Conservation (phyloP, 2,113 vertebrate genomes). For the Centropristis striata region DNA sequence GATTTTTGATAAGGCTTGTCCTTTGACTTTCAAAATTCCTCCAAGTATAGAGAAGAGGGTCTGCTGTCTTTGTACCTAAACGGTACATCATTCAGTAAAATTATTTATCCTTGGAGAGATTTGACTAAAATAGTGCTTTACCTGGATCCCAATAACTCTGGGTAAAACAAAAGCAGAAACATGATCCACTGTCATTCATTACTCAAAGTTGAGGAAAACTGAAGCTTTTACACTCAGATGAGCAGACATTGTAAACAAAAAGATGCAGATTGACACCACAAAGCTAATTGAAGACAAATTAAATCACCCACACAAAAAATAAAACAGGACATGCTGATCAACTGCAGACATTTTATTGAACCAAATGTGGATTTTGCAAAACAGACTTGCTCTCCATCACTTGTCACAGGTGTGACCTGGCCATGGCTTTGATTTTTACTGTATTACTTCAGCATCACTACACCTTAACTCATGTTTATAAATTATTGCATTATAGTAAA, state of each 20-base stretch:
- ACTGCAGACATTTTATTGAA: constrained; percentile 70
- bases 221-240: background rate
- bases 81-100: too few species aligned
- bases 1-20: too few species aligned
- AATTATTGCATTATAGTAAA: constrained; percentile 65
- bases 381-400: constrained; percentile 31
- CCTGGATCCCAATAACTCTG: too few species aligned
- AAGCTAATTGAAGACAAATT: too few species aligned
- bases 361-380: constrained; percentile 54
- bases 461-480: constrained; percentile 15
- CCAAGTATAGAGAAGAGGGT: too few species aligned
- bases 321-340: constrained; percentile 27
- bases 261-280: background rate
- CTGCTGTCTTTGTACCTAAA: too few species aligned
- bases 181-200: too few species aligned
- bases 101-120: too few species aligned
- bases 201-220: too few species aligned
- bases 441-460: constrained; percentile 40
- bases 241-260: background rate
- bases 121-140: too few species aligned
- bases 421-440: constrained; percentile 57
- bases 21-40: too few species aligned
- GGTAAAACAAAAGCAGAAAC: too few species aligned
- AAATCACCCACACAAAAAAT: constrained; percentile 7
- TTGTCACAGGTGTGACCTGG: constrained; percentile 36